phyloP scores from a whole-genome alignment of 2,888 invertebrate species.

The Metallyticus violacea region DNA sequence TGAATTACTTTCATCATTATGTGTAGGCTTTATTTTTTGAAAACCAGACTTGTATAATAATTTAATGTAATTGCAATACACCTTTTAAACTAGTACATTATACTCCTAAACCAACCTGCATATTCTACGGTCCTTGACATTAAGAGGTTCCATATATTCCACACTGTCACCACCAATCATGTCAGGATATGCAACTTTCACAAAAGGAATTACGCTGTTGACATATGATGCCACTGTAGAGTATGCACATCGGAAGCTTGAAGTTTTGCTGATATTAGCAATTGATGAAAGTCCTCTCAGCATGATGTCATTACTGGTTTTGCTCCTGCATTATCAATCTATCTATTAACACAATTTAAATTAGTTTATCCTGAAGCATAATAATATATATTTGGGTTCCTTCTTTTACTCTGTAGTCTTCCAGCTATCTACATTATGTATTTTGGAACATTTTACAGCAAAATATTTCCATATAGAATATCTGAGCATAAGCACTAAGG shows the following conservation, averaged over 20 bases:
- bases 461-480: too few species aligned
- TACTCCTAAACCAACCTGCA: constrained; percentile 47
- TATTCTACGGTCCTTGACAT: constrained; percentile 53
- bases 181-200: constrained; percentile 75
- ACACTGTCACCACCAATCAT: constrained; percentile 56
- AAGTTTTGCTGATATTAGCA: constrained; percentile 8
- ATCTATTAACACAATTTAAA: neutral
- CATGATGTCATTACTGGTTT: neutral
- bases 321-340: neutral
- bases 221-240: constrained; percentile 56
- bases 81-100: neutral
- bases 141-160: constrained; percentile 59
- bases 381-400: too few species aligned
- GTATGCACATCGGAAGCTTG: constrained; percentile 46
- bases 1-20: too few species aligned
- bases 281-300: neutral
- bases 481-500: too few species aligned
- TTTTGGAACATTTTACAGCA: too few species aligned
- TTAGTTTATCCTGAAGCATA: neutral
- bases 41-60: too few species aligned
- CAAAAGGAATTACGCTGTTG: constrained; percentile 63
- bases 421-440: too few species aligned
- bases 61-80: too few species aligned
- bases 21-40: too few species aligned
- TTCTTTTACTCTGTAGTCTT: too few species aligned